Evolutionary conservation across 2,113 vertebrate species (phyloP).

Genomic region (Dromiciops gliroides): DNA sequence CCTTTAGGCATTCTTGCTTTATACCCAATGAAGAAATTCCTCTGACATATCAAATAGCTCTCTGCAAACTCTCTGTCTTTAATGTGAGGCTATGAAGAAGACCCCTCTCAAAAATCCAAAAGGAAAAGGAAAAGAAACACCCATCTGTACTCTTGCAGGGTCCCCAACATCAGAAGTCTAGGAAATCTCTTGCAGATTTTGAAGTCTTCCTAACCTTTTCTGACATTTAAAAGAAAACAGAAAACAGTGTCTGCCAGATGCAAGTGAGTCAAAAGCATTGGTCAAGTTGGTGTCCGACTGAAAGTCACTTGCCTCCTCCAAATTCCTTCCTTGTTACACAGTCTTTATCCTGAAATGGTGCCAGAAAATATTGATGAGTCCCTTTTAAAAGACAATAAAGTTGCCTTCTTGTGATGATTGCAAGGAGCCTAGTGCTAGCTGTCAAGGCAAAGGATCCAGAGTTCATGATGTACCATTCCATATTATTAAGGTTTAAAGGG

Average conservation of each 20-base stretch:
- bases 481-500: slow-evolving; percentile 81
- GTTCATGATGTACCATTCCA: slow-evolving; percentile 80
- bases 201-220: slow-evolving; percentile 84
- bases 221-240: slow-evolving; percentile 89
- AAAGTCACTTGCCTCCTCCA: slow-evolving; percentile 78
- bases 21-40: slow-evolving; percentile 42
- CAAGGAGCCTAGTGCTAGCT: slow-evolving; percentile 78
- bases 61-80: slow-evolving; percentile 31
- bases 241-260: slow-evolving; percentile 81
- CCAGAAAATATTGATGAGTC: slow-evolving; percentile 57
- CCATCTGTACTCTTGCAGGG: slow-evolving; percentile 46
- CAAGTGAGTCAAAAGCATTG: slow-evolving; percentile 82
- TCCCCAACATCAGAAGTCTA: slow-evolving; percentile 74
- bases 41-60: too few species aligned
- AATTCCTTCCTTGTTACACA: slow-evolving; percentile 88
- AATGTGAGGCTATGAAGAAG: not conserved
- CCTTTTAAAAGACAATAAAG: slow-evolving; percentile 67
- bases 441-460: slow-evolving; percentile 80
- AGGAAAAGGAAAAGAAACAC: slow-evolving; percentile 36
- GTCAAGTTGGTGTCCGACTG: slow-evolving; percentile 81
- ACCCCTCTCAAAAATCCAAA: slow-evolving; percentile 48
- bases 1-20: slow-evolving; percentile 52
- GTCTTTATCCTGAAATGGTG: slow-evolving; percentile 82
- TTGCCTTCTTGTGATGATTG: slow-evolving; percentile 76
- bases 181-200: slow-evolving; percentile 82